phyloP scores from a whole-genome alignment of 1,140 invertebrate species.

The Oscheius sp. region DNA sequence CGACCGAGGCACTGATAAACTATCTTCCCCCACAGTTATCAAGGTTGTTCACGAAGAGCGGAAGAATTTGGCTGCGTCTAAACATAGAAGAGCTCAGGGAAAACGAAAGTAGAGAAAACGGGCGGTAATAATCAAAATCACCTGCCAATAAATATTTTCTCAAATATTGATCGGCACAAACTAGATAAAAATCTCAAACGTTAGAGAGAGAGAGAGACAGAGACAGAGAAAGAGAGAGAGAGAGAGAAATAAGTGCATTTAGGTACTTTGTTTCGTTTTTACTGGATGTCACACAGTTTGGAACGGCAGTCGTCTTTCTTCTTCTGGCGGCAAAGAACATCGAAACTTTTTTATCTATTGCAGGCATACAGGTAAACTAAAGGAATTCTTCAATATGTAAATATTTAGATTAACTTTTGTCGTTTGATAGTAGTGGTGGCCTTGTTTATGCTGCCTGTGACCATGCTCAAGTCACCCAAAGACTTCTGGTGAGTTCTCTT shows the following conservation, averaged over 20 bases:
- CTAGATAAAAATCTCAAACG: not conserved
- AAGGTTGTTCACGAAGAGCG: too few relatives aligned
- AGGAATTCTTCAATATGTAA: not conserved
- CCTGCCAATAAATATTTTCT: too few relatives aligned
- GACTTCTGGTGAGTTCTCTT: slow-evolving; percentile 69
- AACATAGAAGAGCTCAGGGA: too few relatives aligned
- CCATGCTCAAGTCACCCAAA: slow-evolving; percentile 73
- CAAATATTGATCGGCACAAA: not conserved
- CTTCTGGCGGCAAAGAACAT: slow-evolving; percentile 71
- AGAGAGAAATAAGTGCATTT: too few relatives aligned
- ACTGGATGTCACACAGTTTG: slow-evolving; percentile 55
- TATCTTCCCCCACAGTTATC: too few relatives aligned
- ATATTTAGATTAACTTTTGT: slow-evolving; percentile 68
- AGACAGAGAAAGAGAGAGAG: too few relatives aligned
- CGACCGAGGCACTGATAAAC: too few relatives aligned
- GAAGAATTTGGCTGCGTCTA: too few relatives aligned
- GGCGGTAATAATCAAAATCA: too few relatives aligned
- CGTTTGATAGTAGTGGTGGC: slow-evolving; percentile 71
- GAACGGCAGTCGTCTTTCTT: slow-evolving; percentile 63
- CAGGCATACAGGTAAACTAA: not conserved
- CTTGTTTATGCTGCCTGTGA: slow-evolving; percentile 67
- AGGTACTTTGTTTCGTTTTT: slow-evolving; percentile 52
- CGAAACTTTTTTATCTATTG: slow-evolving; percentile 50
- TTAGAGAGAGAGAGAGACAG: not conserved
- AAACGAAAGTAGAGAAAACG: too few relatives aligned